Percentiles rank a stretch among this genome's conserved stretches.
These are phyloP conservation scores for Silurus aristotelis DNA, from an alignment of 2,797 vertebrate species.

Conservation along the genomic window DNA sequence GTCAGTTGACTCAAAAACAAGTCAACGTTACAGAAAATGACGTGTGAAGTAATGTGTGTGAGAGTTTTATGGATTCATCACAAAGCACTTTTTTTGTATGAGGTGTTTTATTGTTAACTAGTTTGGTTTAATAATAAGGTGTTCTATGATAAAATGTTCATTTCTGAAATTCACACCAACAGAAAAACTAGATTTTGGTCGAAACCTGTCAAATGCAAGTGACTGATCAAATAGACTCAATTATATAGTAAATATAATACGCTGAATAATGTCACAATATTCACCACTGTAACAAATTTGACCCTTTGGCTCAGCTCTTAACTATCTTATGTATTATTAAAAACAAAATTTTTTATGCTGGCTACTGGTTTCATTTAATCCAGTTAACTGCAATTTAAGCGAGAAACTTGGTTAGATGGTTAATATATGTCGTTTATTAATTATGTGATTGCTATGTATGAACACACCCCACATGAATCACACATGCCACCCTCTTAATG, in stretches of 20 bases:
- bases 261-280: background rate
- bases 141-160: background rate
- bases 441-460: background rate
- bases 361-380: background rate
- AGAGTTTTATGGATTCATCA: background rate
- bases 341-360: background rate
- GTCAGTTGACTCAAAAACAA: background rate
- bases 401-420: background rate
- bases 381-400: background rate
- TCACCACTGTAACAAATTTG: background rate
- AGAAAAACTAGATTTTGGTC: background rate
- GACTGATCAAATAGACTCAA: background rate
- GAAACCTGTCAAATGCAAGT: background rate
- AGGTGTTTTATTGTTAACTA: background rate
- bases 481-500: background rate
- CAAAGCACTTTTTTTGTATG: background rate
- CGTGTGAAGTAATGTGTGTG: background rate
- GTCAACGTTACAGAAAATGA: background rate
- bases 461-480: background rate
- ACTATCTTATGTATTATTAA: too few species aligned
- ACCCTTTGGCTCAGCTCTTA: background rate
- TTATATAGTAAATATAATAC: background rate
- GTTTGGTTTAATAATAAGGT: background rate
- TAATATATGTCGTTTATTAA: background rate
- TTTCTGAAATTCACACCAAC: background rate